Percentiles rank a stretch among this genome's conserved stretches.
phyloP scores from a whole-genome alignment of 2,113 vertebrate species.

The Maccullochella peelii region DNA sequence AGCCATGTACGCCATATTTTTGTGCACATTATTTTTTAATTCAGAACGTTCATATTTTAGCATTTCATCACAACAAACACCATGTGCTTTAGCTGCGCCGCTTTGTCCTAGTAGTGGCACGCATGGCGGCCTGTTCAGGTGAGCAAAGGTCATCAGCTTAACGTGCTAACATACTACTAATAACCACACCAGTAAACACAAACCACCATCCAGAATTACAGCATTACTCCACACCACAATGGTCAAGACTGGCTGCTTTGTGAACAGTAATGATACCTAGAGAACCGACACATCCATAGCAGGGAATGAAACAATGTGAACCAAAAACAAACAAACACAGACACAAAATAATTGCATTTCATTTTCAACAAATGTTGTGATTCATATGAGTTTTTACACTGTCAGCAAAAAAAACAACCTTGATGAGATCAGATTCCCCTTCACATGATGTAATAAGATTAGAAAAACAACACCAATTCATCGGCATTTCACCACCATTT shows the following conservation, averaged over 20 bases:
- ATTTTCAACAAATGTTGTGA: too few species aligned
- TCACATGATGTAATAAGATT: not conserved
- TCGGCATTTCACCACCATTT: conserved; percentile 48
- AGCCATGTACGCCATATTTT: not conserved
- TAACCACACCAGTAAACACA: not conserved
- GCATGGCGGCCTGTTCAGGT: not conserved
- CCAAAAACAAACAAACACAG: not conserved
- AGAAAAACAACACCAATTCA: not conserved
- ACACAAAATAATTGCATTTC: not conserved
- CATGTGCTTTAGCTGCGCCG: not conserved
- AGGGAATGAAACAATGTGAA: not conserved
- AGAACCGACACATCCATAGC: not conserved
- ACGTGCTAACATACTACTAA: not conserved
- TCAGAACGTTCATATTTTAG: not conserved
- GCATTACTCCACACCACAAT: not conserved
- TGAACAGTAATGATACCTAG: not conserved
- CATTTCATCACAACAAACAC: not conserved
- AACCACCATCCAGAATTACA: not conserved
- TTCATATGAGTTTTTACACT: not conserved
- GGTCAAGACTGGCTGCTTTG: too few species aligned
- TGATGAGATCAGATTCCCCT: not conserved
- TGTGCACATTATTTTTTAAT: not conserved
- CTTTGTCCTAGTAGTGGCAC: too few species aligned
- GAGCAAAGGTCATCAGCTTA: conserved; percentile 11
- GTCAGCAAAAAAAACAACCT: not conserved